These are phyloP conservation scores for Paralvinella palmiformis DNA, from an alignment of 1,140 invertebrate genomes.

Conservation along the genomic window DNA sequence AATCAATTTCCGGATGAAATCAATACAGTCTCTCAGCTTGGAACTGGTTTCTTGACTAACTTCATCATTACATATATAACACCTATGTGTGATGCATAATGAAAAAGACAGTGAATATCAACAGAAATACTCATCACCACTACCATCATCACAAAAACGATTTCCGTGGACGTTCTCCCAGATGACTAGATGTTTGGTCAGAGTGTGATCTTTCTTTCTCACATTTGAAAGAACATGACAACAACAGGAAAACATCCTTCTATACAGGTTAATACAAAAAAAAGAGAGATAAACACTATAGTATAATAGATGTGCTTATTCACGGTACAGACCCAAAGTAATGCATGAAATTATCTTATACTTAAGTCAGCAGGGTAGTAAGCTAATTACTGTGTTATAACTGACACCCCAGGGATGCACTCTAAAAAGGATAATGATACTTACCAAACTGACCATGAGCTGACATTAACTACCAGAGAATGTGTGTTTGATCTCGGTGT, in stretches of 20 bases:
- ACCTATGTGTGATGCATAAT: too few relatives aligned
- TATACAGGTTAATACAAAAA: too few relatives aligned
- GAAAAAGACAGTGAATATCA: constrained; percentile 4
- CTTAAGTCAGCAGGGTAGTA: neutral
- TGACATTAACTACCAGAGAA: constrained; percentile 65
- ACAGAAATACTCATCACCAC: constrained; percentile 1
- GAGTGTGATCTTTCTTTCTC: too few relatives aligned
- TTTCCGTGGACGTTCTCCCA: too few relatives aligned
- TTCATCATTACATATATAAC: constrained; percentile 53
- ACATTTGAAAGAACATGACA: too few relatives aligned
- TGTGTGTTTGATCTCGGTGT: constrained; percentile 71
- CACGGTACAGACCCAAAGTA: neutral
- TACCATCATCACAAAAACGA: neutral
- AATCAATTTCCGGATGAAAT: constrained; percentile 38
- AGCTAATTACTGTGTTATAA: too few relatives aligned
- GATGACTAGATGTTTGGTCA: too few relatives aligned
- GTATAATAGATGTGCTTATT: too few relatives aligned
- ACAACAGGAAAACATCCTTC: too few relatives aligned
- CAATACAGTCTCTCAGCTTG: constrained; percentile 41
- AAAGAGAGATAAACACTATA: too few relatives aligned
- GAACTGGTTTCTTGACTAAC: constrained; percentile 40
- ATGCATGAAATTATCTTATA: neutral
- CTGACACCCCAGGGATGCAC: too few relatives aligned
- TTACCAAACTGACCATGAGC: constrained; percentile 67
- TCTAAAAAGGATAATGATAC: constrained; percentile 7